phyloP scores from a whole-genome alignment of 2,888 invertebrate species.

The Temnothorax ravouxi region DNA sequence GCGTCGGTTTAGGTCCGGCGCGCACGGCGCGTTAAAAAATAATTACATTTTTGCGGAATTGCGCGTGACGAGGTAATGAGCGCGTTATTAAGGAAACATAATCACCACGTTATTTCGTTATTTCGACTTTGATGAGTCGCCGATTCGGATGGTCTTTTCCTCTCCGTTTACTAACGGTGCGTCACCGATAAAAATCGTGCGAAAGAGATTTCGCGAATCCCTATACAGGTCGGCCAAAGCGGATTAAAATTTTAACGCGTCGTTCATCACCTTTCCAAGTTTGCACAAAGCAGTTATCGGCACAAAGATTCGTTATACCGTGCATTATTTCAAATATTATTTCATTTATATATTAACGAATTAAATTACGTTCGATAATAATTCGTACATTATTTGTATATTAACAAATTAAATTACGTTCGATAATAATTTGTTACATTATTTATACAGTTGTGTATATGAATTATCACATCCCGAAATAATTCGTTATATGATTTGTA shows the following conservation, averaged over 20 bases:
- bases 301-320: background rate
- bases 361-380: background rate
- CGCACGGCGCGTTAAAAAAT: conserved; percentile 66
- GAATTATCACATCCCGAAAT: background rate
- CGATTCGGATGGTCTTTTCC: conserved; percentile 42
- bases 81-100: conserved; percentile 34
- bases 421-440: background rate
- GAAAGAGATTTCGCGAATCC: background rate
- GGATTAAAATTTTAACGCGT: background rate
- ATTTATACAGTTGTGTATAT: background rate
- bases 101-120: background rate
- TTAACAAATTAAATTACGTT: background rate
- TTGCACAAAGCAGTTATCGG: background rate
- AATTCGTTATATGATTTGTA: background rate
- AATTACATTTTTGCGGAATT: conserved; percentile 60
- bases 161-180: conserved; percentile 37
- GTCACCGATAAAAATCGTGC: conserved; percentile 34
- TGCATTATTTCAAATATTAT: background rate
- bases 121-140: background rate
- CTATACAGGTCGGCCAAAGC: background rate
- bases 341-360: background rate
- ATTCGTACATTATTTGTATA: background rate
- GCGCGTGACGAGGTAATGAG: conserved; percentile 41
- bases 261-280: too few relatives aligned
- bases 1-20: conserved; percentile 7